Evolutionary conservation across 2,113 vertebrate species (phyloP).

Genomic region (Aptenodytes patagonicus): DNA sequence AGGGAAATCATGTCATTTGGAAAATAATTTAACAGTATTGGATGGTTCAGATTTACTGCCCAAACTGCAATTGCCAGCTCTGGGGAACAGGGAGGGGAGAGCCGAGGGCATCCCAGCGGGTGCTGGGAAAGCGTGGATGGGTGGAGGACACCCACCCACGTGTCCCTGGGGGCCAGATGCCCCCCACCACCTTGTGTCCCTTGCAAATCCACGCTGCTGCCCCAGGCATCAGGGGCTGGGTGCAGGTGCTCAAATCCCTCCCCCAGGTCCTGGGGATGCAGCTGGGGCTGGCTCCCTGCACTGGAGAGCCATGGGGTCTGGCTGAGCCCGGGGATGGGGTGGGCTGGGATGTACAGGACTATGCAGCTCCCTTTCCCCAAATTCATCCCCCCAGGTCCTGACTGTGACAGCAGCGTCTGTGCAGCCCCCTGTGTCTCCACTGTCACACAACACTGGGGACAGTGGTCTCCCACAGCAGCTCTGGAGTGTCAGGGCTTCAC

Average conservation of each 20-base stretch:
- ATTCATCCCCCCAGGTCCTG: not conserved
- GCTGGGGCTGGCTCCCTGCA: not conserved
- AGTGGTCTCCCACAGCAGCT: not conserved
- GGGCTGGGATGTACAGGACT: not conserved
- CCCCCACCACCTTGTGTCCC: not conserved
- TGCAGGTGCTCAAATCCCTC: not conserved
- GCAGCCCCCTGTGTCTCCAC: not conserved
- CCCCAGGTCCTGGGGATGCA: not conserved
- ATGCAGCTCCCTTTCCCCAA: not conserved
- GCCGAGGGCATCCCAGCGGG: not conserved
- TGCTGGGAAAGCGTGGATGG: rapidly evolving
- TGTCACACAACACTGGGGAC: not conserved
- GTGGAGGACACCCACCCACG: not conserved
- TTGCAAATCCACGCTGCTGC: not conserved
- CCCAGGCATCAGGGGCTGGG: not conserved
- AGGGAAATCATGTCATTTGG: conserved; percentile 46
- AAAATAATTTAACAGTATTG: conserved; percentile 34
- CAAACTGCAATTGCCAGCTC: not conserved
- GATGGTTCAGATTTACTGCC: conserved; percentile 38
- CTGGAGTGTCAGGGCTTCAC: not conserved
- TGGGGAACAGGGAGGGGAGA: not conserved
- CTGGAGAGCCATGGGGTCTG: not conserved
- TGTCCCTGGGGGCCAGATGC: not conserved
- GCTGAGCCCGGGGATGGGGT: not conserved
- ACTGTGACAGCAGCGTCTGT: not conserved